Evolutionary conservation across 2,888 invertebrate genomes (phyloP), one percentile per base, ranked within the genome.

Genomic region (Colostygia pectinataria): DNA sequence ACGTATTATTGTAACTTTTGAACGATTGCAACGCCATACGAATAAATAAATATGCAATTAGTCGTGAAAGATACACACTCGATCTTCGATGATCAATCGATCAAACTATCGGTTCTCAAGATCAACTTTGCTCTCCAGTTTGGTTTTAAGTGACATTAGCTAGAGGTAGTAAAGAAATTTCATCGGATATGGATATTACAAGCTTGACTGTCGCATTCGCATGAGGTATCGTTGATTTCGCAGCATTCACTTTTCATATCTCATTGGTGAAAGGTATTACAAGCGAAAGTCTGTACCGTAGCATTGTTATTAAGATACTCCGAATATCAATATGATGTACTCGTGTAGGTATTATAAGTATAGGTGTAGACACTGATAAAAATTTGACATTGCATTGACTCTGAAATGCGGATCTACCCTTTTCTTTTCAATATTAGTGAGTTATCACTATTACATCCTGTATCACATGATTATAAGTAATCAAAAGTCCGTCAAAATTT

Each of bases 201-300:
- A 46, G 12, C 10, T 15, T 24, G 36, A 18, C 29, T 28, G 33
- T 24, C 32, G 25, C 36, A 44, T 23, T 24, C 32, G 25, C 36
- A 44, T 23, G 37, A 55, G 36, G 29, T 59, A 33, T 42, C 37
- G 25, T 37, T 38, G 27, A 50, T 51, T 59, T 54, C 24, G 48
- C 48, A 56, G 56, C 74, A 62, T 76, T 83, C 77, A 72, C 72
- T 77, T 79, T 71, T 77, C 50, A 55, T 57, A 56, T 66, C 55
- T 55, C 59, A 50, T 71, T 60, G 68, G 83, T 83, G 83, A 84
- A 83, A 84, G 84, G 77, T 71, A 63, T 66, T 59, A 51, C 59
- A 61, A 73, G 67, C 63, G 69, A 71, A 74, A 69, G 71, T 66
- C 56, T 65, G 59, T 63, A n/a, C n/a, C n/a, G 44, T 56, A 14